Percentiles rank a stretch among this genome's conserved stretches.
Evolutionary conservation across 2,797 vertebrate genomes (phyloP).

Genomic region (Aphelocoma californica): DNA sequence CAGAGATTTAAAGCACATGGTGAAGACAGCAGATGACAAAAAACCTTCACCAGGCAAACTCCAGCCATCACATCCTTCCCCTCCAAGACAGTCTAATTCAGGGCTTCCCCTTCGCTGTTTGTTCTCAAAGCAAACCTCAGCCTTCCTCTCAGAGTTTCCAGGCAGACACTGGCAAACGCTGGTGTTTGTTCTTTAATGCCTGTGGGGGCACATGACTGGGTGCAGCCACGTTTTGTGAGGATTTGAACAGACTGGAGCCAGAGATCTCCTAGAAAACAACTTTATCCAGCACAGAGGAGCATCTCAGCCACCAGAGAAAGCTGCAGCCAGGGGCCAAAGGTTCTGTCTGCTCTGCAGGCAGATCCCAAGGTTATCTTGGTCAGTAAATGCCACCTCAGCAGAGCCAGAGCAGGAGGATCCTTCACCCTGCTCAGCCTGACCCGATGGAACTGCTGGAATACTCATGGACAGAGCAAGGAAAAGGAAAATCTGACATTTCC

Average conservation of each 20-base stretch:
- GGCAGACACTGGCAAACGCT: neutral
- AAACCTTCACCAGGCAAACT: neutral
- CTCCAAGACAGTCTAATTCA: neutral
- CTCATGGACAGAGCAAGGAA: fast-evolving
- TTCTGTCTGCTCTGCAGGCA: neutral
- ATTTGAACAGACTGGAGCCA: neutral
- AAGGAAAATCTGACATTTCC: neutral
- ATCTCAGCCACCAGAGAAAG: neutral
- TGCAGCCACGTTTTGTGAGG: neutral
- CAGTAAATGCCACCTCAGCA: neutral
- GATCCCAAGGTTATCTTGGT: neutral
- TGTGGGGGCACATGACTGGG: fast-evolving
- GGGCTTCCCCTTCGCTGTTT: neutral
- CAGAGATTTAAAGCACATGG: neutral
- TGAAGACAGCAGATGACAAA: neutral
- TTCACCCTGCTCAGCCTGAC: neutral
- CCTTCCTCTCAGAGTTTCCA: too few species aligned
- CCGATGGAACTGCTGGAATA: neutral
- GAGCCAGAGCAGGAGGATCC: neutral
- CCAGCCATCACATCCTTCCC: neutral
- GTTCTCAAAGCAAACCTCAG: neutral
- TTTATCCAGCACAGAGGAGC: neutral
- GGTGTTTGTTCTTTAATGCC: neutral
- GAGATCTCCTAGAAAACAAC: neutral
- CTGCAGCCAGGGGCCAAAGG: neutral